phyloP scores from a whole-genome alignment of 2,888 invertebrate species.

The Halictus ligatus region DNA sequence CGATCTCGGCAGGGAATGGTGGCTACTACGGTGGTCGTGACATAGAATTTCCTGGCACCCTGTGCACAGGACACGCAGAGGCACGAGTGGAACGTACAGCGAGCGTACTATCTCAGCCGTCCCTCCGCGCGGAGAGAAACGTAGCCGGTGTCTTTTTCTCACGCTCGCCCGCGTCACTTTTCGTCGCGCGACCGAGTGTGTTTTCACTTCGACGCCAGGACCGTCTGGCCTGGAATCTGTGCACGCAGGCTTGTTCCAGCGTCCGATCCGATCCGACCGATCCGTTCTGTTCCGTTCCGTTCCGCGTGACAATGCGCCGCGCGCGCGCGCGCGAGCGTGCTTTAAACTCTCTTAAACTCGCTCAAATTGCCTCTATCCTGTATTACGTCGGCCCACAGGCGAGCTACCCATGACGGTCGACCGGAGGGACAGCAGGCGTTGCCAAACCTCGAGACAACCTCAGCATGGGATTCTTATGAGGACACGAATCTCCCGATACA shows the following conservation, averaged over 20 bases:
- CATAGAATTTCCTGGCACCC: slow-evolving; percentile 5
- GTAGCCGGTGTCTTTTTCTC: slow-evolving; percentile 51
- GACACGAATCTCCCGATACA: background rate
- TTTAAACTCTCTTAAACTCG: slow-evolving; percentile 73
- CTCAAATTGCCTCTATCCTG: slow-evolving; percentile 79
- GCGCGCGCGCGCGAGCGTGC: no score
- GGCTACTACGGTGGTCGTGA: background rate
- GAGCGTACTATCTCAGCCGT: slow-evolving; percentile 29
- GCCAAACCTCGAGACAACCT: slow-evolving; percentile 66
- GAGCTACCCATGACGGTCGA: slow-evolving; percentile 75
- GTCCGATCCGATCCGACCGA: slow-evolving; percentile 3
- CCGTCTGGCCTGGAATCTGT: slow-evolving; percentile 22
- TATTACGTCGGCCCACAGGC: slow-evolving; percentile 71
- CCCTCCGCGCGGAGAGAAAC: slow-evolving; percentile 17
- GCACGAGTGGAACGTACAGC: background rate
- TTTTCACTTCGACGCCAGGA: slow-evolving; percentile 26
- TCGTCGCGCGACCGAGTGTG: slow-evolving; percentile 33
- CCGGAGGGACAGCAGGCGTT: slow-evolving; percentile 66
- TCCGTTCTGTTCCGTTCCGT: slow-evolving; percentile 12
- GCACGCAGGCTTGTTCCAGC: slow-evolving; percentile 6
- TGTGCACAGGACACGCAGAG: slow-evolving; percentile 12
- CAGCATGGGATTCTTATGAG: slow-evolving; percentile 36
- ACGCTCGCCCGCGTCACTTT: slow-evolving; percentile 55
- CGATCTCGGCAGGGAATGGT: background rate
- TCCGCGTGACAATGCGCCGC: slow-evolving; percentile 47